Percentiles rank a stretch among this genome's conserved stretches.
Evolutionary conservation across 2,888 invertebrate genomes (phyloP).

Genomic region (Leptinotarsa tumamoca): DNA sequence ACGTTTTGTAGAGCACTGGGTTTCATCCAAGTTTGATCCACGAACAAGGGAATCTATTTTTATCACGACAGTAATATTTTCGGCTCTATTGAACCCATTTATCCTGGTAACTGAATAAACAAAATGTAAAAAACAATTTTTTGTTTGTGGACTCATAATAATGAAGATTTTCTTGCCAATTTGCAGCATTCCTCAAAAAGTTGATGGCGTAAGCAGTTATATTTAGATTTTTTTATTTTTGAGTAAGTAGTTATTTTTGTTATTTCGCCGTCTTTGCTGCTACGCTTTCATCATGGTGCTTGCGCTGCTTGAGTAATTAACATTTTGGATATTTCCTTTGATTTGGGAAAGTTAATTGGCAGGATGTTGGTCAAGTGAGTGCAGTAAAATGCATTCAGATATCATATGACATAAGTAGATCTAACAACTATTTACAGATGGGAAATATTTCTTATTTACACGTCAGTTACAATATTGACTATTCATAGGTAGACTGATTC

Average conservation of each 20-base stretch:
- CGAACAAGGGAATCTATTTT: slow-evolving; percentile 1
- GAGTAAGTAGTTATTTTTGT: slow-evolving; percentile 59
- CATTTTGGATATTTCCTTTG: neutral
- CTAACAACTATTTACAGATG: no score
- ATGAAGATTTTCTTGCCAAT: slow-evolving; percentile 53
- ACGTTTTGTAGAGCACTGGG: neutral
- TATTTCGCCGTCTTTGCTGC: slow-evolving; percentile 40
- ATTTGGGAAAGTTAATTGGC: neutral
- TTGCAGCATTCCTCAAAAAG: slow-evolving; percentile 84
- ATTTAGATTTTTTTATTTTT: slow-evolving; percentile 53
- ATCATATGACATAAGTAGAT: no score
- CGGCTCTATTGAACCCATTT: neutral
- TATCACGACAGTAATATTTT: neutral
- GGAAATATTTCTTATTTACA: no score
- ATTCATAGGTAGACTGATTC: no score
- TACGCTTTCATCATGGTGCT: slow-evolving; percentile 32
- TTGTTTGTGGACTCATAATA: slow-evolving; percentile 2
- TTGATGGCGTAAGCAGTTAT: slow-evolving; percentile 73
- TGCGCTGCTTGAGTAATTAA: neutral
- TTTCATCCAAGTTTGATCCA: neutral
- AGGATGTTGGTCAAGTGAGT: neutral
- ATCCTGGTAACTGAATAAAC: neutral
- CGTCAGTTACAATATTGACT: no score
- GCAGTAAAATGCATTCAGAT: no score
- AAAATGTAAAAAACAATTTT: neutral